Evolutionary conservation across 2,888 invertebrate genomes (phyloP).

Genomic region (Apotomis capreana): DNA sequence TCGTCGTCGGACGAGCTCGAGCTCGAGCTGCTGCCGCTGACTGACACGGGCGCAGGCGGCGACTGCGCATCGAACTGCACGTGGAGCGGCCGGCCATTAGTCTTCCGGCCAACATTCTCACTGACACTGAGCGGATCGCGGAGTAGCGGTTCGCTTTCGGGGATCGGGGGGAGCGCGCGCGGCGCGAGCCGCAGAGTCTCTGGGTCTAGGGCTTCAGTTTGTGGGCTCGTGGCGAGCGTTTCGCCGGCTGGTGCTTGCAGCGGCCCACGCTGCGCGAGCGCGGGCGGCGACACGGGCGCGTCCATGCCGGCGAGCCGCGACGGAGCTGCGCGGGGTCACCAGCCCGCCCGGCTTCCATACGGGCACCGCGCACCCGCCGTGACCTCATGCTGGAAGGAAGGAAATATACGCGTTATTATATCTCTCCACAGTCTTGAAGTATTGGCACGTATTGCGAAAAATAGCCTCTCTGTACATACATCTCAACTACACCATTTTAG

Average conservation of each 20-base stretch:
- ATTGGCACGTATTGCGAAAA: background rate
- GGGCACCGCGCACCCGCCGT: constrained; percentile 76
- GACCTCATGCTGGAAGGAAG: constrained; percentile 79
- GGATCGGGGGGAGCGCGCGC: constrained; percentile 70
- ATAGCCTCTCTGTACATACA: background rate
- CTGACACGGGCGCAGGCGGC: constrained; percentile 70
- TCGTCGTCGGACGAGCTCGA: constrained; percentile 85
- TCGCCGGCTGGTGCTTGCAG: constrained; percentile 78
- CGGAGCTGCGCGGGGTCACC: constrained; percentile 73
- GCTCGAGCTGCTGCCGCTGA: constrained; percentile 70
- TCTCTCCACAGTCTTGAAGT: too few relatives aligned
- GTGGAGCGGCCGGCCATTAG: constrained; percentile 75
- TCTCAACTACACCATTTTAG: background rate
- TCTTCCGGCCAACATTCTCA: constrained; percentile 58
- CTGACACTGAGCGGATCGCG: constrained; percentile 57
- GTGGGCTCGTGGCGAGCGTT: constrained; percentile 62
- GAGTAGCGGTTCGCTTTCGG: constrained; percentile 75
- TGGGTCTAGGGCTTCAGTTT: constrained; percentile 67
- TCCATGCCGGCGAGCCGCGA: constrained; percentile 75
- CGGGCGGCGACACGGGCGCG: constrained; percentile 75
- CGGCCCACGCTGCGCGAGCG: constrained; percentile 70
- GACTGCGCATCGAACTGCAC: constrained; percentile 84
- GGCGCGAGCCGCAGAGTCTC: constrained; percentile 70
- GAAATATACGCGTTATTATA: background rate
- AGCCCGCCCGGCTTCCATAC: constrained; percentile 79